Base-by-base conservation (phyloP, 1,140 invertebrate species). In the Thaumatotibia leucotreta region DNA sequence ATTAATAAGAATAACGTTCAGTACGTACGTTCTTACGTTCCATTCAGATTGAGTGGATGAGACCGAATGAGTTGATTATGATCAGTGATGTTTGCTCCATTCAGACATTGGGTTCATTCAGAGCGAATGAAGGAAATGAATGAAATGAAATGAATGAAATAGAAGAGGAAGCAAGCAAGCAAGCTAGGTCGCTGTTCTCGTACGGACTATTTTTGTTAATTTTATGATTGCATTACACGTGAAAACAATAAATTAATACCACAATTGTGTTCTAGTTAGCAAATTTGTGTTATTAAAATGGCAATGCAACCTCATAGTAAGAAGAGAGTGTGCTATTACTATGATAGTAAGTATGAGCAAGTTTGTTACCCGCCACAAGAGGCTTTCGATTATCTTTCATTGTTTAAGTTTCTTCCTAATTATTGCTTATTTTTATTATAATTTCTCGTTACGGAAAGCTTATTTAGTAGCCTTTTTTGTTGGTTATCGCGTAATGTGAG, bases 261-360 rank as follows among this genome's bases (percentile, higher is more conserved):
- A n/a, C 17, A 17, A n/a, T 58, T 14, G 23, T 27, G 52, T 31
- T 27, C 17, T 27, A 58, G 0, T 17, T 58, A 27, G 1, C 17
- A 11, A 14, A 24, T 58, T 14, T 58, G 5, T 58, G 52, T 24
- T 17, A 65, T n/a, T 5, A 74, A 64, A 74, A 95, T 95, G 94
- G 91, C 94, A 35, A 94, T 95, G 84, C 93, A 95, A 91, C 94
- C 95, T 9, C 97, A 97, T 75, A 97, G 94, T 78, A 97, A 97
- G 83, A 98, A 98, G 89, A 94, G 96, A 86, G 97, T 99, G 65
- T 99, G 98, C 90, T 99, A 99, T 92, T 99, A 99, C 91, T 99
- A 99, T 83, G 98, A 99, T 88, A 98, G 98, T 99, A 94, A 97
- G 97, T 97, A 91, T 74, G 67, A 70, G 52, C 77, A 80, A 82